Evolutionary conservation across 2,888 invertebrate genomes (phyloP).

Genomic region (Cinara cedri): DNA sequence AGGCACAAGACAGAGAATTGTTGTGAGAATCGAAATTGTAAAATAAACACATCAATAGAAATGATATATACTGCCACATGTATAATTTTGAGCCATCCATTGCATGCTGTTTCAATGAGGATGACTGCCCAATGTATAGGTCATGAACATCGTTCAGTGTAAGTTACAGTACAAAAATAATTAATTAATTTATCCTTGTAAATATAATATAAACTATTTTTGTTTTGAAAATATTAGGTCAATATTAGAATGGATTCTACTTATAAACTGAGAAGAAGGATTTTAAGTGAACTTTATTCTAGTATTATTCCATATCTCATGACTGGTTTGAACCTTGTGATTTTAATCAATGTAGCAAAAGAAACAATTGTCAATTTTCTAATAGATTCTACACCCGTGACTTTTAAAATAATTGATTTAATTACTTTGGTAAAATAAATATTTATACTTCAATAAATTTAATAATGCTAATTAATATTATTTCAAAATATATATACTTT

Average conservation of each 20-base stretch:
- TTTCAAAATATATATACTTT: constrained; percentile 18
- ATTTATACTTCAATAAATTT: constrained; percentile 1
- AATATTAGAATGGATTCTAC: constrained; percentile 25
- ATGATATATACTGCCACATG: constrained; percentile 77
- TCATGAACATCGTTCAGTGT: constrained; percentile 80
- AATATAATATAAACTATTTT: constrained; percentile 26
- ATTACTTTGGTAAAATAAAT: constrained; percentile 36
- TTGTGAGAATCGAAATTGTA: too few relatives aligned
- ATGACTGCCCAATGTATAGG: constrained; percentile 97
- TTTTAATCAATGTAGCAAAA: constrained; percentile 39
- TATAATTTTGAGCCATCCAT: constrained; percentile 85
- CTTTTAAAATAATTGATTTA: constrained; percentile 39
- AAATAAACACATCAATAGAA: constrained; percentile 67
- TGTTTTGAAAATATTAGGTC: constrained; percentile 23
- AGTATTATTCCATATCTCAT: constrained; percentile 75
- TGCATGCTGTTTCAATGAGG: constrained; percentile 88
- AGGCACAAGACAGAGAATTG: too few relatives aligned
- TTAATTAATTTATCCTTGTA: neutral
- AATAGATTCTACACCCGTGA: constrained; percentile 41
- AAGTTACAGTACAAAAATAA: constrained; percentile 60
- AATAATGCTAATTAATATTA: neutral
- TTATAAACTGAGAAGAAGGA: constrained; percentile 84
- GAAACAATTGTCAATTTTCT: constrained; percentile 32
- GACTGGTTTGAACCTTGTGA: constrained; percentile 43
- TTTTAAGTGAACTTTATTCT: constrained; percentile 83